These are phyloP conservation scores for Acrobasis suavella DNA, from an alignment of 2,888 invertebrate genomes.

Conservation along the genomic window DNA sequence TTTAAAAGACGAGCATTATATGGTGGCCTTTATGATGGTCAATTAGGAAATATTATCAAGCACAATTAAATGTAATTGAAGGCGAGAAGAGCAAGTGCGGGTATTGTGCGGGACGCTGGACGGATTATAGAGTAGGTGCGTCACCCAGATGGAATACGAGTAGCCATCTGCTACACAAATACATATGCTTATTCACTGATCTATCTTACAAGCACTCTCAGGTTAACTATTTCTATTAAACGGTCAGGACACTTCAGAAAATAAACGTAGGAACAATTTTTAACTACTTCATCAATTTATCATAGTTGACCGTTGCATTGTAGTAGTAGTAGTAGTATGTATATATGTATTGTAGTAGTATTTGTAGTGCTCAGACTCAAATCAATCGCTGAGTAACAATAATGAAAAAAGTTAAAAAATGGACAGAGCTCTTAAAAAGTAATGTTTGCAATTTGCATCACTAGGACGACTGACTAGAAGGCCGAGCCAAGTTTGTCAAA, in stretches of 20 bases:
- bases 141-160: constrained; percentile 41
- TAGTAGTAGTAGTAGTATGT: no score
- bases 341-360: no score
- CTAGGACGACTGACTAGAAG: neutral
- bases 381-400: constrained; percentile 32
- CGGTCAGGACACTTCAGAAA: no score
- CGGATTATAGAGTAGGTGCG: constrained; percentile 42
- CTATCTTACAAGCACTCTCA: no score
- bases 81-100: constrained; percentile 54
- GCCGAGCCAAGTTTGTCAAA: neutral
- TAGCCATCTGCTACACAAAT: constrained; percentile 27
- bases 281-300: no score
- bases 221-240: no score
- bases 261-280: no score
- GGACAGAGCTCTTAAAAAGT: constrained; percentile 23
- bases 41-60: constrained; percentile 71
- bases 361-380: constrained; percentile 32
- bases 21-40: neutral
- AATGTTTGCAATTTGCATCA: neutral
- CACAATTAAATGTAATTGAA: constrained; percentile 79
- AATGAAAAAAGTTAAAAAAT: constrained; percentile 42
- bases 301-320: no score
- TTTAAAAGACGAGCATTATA: neutral
- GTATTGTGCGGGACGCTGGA: constrained; percentile 37
- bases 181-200: constrained; percentile 26